Conservation (phyloP, 2,888 invertebrate genomes). For the Caenorhabditis angaria region DNA sequence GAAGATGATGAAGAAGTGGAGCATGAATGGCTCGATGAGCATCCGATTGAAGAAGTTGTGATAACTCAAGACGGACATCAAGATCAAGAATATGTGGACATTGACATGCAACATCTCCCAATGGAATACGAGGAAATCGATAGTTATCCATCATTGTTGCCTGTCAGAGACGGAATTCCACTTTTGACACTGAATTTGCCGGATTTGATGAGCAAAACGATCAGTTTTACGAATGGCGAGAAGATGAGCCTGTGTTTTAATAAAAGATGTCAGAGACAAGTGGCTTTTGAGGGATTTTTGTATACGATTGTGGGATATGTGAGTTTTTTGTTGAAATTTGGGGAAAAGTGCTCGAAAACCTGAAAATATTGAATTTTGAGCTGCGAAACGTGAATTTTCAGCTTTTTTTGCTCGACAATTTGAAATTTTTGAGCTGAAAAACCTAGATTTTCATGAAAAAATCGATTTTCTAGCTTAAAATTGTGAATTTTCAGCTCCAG, state of each 20-base stretch:
- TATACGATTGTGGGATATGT: conserved; percentile 47
- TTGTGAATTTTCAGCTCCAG: too few relatives aligned
- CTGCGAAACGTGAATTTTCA: too few relatives aligned
- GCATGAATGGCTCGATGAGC: conserved; percentile 3
- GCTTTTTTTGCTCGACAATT: too few relatives aligned
- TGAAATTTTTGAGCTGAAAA: too few relatives aligned
- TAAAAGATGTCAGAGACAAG: conserved; percentile 46
- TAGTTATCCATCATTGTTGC: conserved; percentile 29
- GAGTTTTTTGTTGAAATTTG: conserved; percentile 8
- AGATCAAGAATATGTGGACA: conserved; percentile 7
- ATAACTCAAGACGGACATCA: conserved; percentile 5
- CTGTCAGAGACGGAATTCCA: conserved; percentile 34
- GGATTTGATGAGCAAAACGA: conserved; percentile 32
- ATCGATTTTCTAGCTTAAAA: too few relatives aligned
- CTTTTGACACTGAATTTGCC: conserved; percentile 37
- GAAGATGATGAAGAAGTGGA: conserved; percentile 4
- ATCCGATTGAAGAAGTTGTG: conserved; percentile 12
- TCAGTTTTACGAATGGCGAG: conserved; percentile 12
- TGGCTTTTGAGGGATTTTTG: conserved; percentile 42
- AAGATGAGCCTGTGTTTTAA: conserved; percentile 47
- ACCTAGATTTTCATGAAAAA: too few relatives aligned
- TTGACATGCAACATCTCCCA: neutral
- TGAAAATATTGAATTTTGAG: neutral
- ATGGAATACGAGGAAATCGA: conserved; percentile 11
- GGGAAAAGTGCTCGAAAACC: too few relatives aligned